Percentiles rank a stretch among this genome's conserved stretches.
These are phyloP conservation scores for Bemisia tabaci DNA, from an alignment of 1,140 invertebrate genomes.

Conservation along the genomic window DNA sequence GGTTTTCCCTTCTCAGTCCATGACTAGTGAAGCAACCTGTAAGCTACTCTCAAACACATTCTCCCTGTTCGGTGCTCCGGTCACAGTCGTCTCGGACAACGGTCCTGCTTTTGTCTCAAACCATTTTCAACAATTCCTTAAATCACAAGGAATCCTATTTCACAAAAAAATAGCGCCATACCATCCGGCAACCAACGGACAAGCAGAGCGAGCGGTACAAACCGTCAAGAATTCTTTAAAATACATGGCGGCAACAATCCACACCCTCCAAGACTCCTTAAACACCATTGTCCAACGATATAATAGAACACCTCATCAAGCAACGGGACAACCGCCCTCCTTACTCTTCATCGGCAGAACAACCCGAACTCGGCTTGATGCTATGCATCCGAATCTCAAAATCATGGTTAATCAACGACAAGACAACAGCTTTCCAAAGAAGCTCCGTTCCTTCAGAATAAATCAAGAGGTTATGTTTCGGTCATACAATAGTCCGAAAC, in stretches of 20 bases:
- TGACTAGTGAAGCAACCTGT: too few relatives aligned
- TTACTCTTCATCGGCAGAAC: neutral
- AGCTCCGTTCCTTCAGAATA: neutral
- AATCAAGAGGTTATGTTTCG: neutral
- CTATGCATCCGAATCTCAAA: neutral
- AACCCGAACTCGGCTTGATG: neutral
- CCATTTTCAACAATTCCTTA: too few relatives aligned
- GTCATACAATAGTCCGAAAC: neutral
- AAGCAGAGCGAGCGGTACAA: constrained; percentile 26
- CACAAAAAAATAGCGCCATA: constrained; percentile 22
- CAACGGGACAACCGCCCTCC: neutral
- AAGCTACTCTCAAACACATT: too few relatives aligned
- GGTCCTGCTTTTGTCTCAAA: too few relatives aligned
- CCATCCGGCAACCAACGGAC: constrained; percentile 24
- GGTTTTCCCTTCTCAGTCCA: too few relatives aligned
- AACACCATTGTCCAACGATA: neutral
- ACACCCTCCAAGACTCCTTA: too few relatives aligned
- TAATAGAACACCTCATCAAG: neutral
- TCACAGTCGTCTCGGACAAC: too few relatives aligned
- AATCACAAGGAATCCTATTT: too few relatives aligned
- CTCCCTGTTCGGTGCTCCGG: too few relatives aligned
- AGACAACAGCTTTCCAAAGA: neutral
- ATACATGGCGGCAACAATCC: constrained; percentile 1
- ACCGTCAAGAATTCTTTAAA: constrained; percentile 25
- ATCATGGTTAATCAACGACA: neutral